Evolutionary conservation across 64 coral and sea anemone species (phyloP).

Genomic region (Anthopleura sola): DNA sequence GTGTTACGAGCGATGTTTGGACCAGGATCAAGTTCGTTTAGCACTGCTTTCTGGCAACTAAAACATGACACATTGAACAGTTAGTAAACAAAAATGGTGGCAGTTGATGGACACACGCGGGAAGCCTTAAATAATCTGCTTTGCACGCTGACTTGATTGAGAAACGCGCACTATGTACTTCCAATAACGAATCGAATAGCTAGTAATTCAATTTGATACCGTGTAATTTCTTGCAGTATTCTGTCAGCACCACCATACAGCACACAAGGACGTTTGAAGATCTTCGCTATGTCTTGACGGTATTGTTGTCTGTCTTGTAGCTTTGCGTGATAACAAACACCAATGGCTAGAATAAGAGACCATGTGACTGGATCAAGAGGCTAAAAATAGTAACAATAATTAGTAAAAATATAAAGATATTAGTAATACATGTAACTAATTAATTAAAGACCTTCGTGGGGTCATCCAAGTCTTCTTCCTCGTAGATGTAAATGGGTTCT

Average conservation of each 20-base stretch:
- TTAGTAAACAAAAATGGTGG: too few species aligned
- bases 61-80: not conserved
- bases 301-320: slow-evolving; percentile 45
- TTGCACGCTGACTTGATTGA: too few species aligned
- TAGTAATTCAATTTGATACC: slow-evolving; percentile 25
- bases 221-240: slow-evolving; percentile 57
- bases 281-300: slow-evolving; percentile 21
- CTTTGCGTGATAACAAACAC: slow-evolving; percentile 78
- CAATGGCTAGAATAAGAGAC: slow-evolving; percentile 57
- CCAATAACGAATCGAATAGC: not conserved
- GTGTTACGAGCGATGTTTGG: slow-evolving; percentile 62
- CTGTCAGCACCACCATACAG: slow-evolving; percentile 50
- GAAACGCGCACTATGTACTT: too few species aligned
- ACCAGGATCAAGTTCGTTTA: slow-evolving; percentile 38
- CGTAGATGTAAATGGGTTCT: not conserved
- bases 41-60: slow-evolving; percentile 60
- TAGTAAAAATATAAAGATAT: not conserved
- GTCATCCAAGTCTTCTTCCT: not conserved
- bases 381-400: not conserved
- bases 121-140: too few species aligned
- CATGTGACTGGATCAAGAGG: slow-evolving; percentile 45
- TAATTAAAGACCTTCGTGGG: not conserved
- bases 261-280: slow-evolving; percentile 31
- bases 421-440: not conserved
- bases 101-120: too few species aligned